Evolutionary conservation across 2,888 invertebrate species (phyloP), one percentile per base, ranked within the genome.

Genomic region (Dynastes tityus): DNA sequence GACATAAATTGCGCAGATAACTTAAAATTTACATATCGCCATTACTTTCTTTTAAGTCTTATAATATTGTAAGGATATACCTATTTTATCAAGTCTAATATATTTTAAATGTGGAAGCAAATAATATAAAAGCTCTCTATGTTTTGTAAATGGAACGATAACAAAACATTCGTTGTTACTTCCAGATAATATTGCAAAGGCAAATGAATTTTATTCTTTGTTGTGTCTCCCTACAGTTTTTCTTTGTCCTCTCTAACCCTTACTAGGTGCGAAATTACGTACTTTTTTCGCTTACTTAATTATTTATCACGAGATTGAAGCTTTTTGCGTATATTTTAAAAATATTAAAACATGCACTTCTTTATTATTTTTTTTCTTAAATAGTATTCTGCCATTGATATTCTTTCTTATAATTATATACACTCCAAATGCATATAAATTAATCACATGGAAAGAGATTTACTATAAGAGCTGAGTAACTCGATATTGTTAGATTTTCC

Each of bases 261-360:
- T 68, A 68, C 49, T 51, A 68, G 13, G 32, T 68, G 68, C 68
- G 51, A 68, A 51, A 51, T 51, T 45, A 51, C 51, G 27, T 68
- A 40, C 29, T 51, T 51, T 29, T 45, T 49, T 51, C 68, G 68
- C 68, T 13, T 51, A 51, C 51, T 68, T 51, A 51, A 51, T 27
- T 53, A 68, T 51, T 68, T 68, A 68, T 68, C 68, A 68, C 68
- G 68, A 22, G 40, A 51, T 68, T 51, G 51, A 65, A 65, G 68
- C 51, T 68, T 68, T 6, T 68, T 68, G 68, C 51, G 45, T 22
- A 61, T 74, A 74, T 74, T 58, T 51, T 58, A 45, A 61, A 58
- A 61, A 74, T 74, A 74, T 74, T 74, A 63, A 61, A 61, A 74
- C 73, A 74, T 61, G 73, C 73, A 74, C 51, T 29, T 68, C 68